Percentiles rank a stretch among this genome's conserved stretches.
phyloP scores from a whole-genome alignment of 2,888 invertebrate species.

The Teinopalpus imperialis region DNA sequence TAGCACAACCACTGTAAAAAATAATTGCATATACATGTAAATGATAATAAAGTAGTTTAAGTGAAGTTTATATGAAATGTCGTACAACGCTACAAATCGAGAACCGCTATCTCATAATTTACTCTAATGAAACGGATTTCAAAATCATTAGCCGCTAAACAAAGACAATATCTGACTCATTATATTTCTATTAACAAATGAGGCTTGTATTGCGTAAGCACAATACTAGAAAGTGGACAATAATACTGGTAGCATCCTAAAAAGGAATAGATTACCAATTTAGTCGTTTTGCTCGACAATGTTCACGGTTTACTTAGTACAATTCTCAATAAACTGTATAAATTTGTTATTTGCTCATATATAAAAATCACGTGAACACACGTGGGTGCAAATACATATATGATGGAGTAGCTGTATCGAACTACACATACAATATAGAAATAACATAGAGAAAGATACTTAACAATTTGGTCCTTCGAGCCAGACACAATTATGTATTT shows the following conservation, averaged over 20 bases:
- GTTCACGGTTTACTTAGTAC: background rate
- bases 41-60: too few relatives aligned
- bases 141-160: slow-evolving; percentile 13
- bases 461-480: too few relatives aligned
- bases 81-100: background rate
- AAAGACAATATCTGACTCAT: slow-evolving; percentile 27
- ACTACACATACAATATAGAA: too few relatives aligned
- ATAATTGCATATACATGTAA: too few relatives aligned
- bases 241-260: slow-evolving; percentile 57
- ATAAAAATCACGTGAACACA: background rate
- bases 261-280: slow-evolving; percentile 47
- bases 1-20: too few relatives aligned
- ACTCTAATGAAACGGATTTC: slow-evolving; percentile 11
- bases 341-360: slow-evolving; percentile 1
- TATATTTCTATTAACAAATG: slow-evolving; percentile 20
- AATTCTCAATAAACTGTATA: background rate
- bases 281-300: slow-evolving; percentile 31
- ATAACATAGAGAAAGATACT: too few relatives aligned
- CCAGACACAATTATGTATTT: too few relatives aligned
- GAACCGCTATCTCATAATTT: background rate
- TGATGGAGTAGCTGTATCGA: too few relatives aligned
- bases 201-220: slow-evolving; percentile 47
- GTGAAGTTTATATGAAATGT: slow-evolving; percentile 5
- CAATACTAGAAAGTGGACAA: slow-evolving; percentile 52
- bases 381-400: too few relatives aligned